Base-by-base conservation (phyloP, 1,140 invertebrate genomes). In the Anagrus nilaparvatae region DNA sequence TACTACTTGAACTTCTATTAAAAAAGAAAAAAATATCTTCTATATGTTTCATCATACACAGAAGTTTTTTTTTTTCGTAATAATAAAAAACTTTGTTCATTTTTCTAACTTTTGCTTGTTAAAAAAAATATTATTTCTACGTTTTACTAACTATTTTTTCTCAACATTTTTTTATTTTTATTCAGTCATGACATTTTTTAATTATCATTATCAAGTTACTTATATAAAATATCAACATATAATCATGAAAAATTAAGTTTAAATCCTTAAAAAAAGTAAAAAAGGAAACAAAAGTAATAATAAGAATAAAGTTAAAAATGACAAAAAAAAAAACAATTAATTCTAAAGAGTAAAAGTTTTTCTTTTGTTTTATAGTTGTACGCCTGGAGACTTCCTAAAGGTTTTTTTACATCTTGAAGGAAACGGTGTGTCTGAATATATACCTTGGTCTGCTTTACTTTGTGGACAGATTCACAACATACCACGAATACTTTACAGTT, bases 401-500 rank as follows among this genome's bases (percentile, higher is more conserved):
- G 72, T 90, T 36, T 91, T 84, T 65, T 70, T 83, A 34, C 82
- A 79, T 70, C 69, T 78, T 59, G 78, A 79, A 40, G 67, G 69
- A 2, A 73, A 73, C 4, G 68, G 73, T 3, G 78, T 91, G 50
- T 87, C 84, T 55, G 86, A 91, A 60, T 75, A 82, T 40, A 86
- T 82, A 18, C 75, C 75, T 10, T 84, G 82, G 76, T 79, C 84
- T 16, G 73, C 75, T 28, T 70, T 83, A 47, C 70, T 88, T 14
- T 91, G 87, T 55, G 86, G 86, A 29, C 74, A 75, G 46, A 69
- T 82, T 46, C 60, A 65, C 23, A 78, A 87, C 54, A 75, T 84
- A 29, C 82, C 83, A 8, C 76, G 79, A 49, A 77, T 80, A 6
- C 68, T 87, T 43, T 90, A 87, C 68, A 87, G 84, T n/a, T 84